These are phyloP conservation scores for Danio choprae DNA, from an alignment of 2,797 vertebrate species.

Conservation along the genomic window DNA sequence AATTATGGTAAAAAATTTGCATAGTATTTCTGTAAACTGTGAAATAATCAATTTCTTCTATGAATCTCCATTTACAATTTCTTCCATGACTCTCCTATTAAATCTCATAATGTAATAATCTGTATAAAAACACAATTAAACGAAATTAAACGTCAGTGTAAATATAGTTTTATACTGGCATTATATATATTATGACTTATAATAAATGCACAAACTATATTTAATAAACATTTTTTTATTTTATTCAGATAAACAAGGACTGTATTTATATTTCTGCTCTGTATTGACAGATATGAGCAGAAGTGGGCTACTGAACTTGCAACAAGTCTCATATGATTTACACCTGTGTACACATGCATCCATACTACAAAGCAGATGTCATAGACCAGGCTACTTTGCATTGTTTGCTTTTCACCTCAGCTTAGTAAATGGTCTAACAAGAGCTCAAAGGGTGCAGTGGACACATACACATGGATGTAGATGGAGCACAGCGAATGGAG, in stretches of 20 bases:
- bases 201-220: not conserved
- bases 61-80: no score
- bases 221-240: not conserved
- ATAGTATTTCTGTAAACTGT: no score
- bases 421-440: conserved; percentile 21
- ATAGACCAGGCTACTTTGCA: not conserved
- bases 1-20: no score
- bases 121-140: no score
- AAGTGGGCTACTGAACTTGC: not conserved
- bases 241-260: not conserved
- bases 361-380: not conserved
- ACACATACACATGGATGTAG: conserved; percentile 33
- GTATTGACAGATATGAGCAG: not conserved
- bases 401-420: not conserved
- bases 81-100: no score
- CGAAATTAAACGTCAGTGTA: no score
- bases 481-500: conserved; percentile 34
- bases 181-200: no score
- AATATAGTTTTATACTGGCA: no score
- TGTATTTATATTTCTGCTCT: no score
- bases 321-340: not conserved
- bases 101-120: no score
- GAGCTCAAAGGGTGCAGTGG: conserved; percentile 29
- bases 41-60: no score
- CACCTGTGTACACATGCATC: not conserved